These are phyloP conservation scores for Riparia riparia DNA, from an alignment of 2,113 vertebrate species.

Conservation along the genomic window DNA sequence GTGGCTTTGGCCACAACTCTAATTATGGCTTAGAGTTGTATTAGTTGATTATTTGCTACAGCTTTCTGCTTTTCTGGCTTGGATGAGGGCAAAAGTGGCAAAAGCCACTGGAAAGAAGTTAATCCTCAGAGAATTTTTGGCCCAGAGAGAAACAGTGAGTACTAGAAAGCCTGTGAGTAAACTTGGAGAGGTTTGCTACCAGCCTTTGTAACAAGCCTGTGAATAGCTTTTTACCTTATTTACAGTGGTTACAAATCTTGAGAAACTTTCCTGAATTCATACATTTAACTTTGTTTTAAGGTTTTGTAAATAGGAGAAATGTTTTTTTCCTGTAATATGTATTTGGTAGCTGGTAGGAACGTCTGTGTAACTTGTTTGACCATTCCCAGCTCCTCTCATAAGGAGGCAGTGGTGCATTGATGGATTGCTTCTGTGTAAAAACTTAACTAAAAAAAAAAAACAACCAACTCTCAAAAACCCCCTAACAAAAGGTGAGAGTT, in stretches of 20 bases:
- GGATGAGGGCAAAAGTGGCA: background rate
- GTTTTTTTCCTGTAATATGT: background rate
- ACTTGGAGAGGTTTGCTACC: background rate
- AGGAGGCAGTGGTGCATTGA: background rate
- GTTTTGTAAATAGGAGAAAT: background rate
- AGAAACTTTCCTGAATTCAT: background rate
- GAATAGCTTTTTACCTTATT: background rate
- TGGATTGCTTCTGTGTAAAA: background rate
- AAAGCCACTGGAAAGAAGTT: background rate
- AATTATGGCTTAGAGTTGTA: background rate
- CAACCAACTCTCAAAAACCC: background rate
- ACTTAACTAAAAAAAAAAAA: rapidly evolving
- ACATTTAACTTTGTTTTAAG: background rate
- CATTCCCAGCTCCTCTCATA: background rate
- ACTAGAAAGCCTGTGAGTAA: background rate
- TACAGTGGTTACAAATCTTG: background rate
- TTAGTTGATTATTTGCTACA: background rate
- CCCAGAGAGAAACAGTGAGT: background rate
- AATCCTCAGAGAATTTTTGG: background rate
- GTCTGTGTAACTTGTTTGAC: background rate
- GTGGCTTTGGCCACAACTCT: background rate
- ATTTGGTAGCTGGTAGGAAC: background rate
- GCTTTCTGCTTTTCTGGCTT: background rate
- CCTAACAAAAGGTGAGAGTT: background rate
- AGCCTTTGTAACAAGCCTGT: background rate